phyloP scores from a whole-genome alignment of 2,113 vertebrate genomes.

The Tapirus terrestris region DNA sequence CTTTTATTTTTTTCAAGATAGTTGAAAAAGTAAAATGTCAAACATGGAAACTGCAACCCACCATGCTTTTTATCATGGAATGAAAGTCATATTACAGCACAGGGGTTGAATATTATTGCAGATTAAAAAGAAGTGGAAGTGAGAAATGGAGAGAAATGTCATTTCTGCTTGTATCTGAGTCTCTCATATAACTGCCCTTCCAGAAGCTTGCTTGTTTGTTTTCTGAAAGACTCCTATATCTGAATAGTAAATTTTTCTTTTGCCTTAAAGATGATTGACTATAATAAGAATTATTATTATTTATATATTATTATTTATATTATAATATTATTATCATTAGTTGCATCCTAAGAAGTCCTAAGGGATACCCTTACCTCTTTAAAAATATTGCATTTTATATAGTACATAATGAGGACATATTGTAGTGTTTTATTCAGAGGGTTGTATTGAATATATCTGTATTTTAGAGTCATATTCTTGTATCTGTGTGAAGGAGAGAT shows the following conservation, averaged over 20 bases:
- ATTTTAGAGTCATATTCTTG: background rate
- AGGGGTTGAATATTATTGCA: background rate
- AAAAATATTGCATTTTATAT: background rate
- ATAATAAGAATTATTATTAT: background rate
- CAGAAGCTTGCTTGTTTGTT: background rate
- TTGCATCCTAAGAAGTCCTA: background rate
- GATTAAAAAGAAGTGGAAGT: background rate
- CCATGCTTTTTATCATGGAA: background rate
- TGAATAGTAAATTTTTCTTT: background rate
- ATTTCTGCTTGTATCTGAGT: background rate
- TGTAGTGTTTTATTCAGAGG: background rate
- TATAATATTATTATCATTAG: background rate
- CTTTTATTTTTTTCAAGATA: background rate
- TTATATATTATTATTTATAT: no score
- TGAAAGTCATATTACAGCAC: background rate
- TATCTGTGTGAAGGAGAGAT: background rate
- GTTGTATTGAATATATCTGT: background rate
- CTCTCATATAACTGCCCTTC: background rate
- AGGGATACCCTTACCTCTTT: background rate
- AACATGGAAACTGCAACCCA: background rate
- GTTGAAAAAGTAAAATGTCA: background rate
- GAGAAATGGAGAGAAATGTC: background rate
- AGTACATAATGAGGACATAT: background rate
- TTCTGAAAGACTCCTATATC: background rate
- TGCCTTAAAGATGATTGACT: background rate